Conservation (phyloP, 2,797 vertebrate genomes). For the Setipinna tenuifilis region DNA sequence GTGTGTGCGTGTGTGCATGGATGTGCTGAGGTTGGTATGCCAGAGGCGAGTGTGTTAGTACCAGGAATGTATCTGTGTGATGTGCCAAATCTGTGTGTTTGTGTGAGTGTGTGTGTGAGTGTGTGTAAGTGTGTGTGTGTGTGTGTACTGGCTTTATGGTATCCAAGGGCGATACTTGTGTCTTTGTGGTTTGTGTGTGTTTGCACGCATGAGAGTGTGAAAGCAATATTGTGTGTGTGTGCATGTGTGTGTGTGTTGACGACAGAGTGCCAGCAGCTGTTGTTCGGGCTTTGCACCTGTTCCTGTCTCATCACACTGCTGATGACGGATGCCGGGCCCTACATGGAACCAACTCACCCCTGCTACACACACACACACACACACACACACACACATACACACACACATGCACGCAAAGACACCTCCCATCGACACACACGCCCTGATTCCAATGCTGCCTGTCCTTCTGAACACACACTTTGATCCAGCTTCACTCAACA, state of each 20-base stretch:
- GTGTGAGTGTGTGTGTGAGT: not conserved
- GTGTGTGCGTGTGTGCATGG: not conserved
- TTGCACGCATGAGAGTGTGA: not conserved
- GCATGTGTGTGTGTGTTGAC: slow-evolving; percentile 33
- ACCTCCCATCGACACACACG: not conserved
- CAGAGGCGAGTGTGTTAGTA: not conserved
- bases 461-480: not conserved
- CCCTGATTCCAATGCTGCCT: slow-evolving; percentile 3
- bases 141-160: not conserved
- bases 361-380: slow-evolving; percentile 41
- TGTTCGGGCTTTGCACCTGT: slow-evolving; percentile 73
- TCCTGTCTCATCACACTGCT: slow-evolving; percentile 72
- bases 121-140: too few species aligned
- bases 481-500: not conserved
- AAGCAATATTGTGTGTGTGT: not conserved
- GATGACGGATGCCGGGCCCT: slow-evolving; percentile 73
- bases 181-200: not conserved
- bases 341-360: slow-evolving; percentile 70
- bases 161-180: not conserved
- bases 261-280: slow-evolving; percentile 71
- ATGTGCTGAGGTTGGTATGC: not conserved
- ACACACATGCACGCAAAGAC: not conserved
- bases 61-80: not conserved
- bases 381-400: slow-evolving; percentile 2
- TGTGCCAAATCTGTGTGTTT: not conserved